phyloP scores from a whole-genome alignment of 2,797 vertebrate species.

The Todus mexicanus region DNA sequence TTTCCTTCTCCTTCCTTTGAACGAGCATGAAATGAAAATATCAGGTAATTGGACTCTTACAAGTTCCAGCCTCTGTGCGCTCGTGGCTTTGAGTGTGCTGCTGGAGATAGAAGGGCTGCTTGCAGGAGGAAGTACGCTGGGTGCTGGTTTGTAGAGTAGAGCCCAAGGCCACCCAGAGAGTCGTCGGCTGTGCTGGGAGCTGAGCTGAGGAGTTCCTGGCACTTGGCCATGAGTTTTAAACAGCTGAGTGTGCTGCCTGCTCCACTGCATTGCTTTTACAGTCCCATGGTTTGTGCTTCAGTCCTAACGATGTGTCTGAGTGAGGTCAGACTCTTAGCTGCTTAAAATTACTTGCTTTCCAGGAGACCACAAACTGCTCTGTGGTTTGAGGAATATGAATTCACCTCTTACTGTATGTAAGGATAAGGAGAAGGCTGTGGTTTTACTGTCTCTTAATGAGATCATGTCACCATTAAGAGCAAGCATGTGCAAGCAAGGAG shows the following conservation, averaged over 20 bases:
- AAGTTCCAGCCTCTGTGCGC: accelerated
- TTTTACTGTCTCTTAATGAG: background rate
- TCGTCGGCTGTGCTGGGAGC: background rate
- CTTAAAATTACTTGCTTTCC: background rate
- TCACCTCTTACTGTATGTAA: background rate
- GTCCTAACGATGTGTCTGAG: background rate
- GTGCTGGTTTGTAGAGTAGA: background rate
- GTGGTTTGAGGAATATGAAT: background rate
- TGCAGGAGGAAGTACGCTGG: background rate
- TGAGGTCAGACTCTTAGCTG: background rate
- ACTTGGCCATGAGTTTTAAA: background rate
- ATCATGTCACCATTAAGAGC: background rate
- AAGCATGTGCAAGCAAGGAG: background rate
- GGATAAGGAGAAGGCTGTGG: background rate
- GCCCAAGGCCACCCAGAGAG: background rate
- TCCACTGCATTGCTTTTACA: background rate
- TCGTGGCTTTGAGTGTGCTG: background rate
- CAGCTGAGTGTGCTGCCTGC: background rate
- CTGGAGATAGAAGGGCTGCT: background rate
- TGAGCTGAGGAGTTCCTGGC: background rate
- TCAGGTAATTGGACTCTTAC: background rate
- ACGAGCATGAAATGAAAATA: background rate
- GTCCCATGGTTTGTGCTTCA: background rate
- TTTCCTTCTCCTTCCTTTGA: background rate
- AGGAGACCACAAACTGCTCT: background rate